phyloP scores from a whole-genome alignment of 2,888 invertebrate species.

The Pyralis farinalis region DNA sequence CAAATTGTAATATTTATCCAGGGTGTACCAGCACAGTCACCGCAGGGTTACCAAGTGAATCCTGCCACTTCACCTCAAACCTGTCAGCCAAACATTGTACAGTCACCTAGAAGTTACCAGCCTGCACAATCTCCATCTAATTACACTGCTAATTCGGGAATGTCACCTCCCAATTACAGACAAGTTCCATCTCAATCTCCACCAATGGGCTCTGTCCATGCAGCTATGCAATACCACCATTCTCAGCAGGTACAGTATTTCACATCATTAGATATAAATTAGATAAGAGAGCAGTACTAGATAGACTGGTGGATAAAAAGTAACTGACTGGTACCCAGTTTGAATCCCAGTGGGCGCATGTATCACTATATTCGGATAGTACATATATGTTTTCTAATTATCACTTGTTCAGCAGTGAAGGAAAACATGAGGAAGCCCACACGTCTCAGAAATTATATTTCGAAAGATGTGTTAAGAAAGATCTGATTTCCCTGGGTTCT shows the following conservation, averaged over 20 bases:
- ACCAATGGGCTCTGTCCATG: slow-evolving; percentile 71
- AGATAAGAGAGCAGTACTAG: too few relatives aligned
- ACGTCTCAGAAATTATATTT: too few relatives aligned
- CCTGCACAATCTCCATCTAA: slow-evolving; percentile 79
- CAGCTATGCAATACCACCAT: slow-evolving; percentile 71
- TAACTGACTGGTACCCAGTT: too few relatives aligned
- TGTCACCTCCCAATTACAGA: slow-evolving; percentile 78
- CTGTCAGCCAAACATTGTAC: slow-evolving; percentile 60
- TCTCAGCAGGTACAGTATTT: slow-evolving; percentile 59
- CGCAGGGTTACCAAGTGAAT: slow-evolving; percentile 80
- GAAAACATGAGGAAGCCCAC: too few relatives aligned
- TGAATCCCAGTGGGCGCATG: too few relatives aligned
- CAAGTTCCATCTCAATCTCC: slow-evolving; percentile 74
- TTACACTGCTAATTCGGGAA: slow-evolving; percentile 65
- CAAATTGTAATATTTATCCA: slow-evolving; percentile 17
- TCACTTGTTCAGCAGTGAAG: too few relatives aligned
- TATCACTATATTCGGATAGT: too few relatives aligned
- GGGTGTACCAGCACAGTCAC: slow-evolving; percentile 65
- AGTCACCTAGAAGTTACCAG: slow-evolving; percentile 72
- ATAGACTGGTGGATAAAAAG: too few relatives aligned
- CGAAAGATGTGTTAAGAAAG: too few relatives aligned
- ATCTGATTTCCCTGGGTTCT: too few relatives aligned
- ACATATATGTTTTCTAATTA: too few relatives aligned
- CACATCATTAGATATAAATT: too few relatives aligned
- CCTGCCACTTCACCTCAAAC: slow-evolving; percentile 75